Conservation (phyloP, 2,888 invertebrate species). For the Petrolisthes cinctipes region DNA sequence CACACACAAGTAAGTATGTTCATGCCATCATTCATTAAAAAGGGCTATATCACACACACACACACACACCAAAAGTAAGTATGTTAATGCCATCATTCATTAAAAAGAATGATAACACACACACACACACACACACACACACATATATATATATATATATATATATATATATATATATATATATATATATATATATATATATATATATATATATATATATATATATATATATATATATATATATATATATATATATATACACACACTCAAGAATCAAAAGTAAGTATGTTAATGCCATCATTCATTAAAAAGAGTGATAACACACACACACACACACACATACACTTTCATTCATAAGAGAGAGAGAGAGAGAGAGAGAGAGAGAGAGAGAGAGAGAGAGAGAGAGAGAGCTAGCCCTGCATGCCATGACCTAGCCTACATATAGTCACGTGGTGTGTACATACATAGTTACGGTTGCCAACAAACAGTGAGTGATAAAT, state of each 20-base stretch:
- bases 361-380: neutral
- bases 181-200: conserved; percentile 22
- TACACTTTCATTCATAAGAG: neutral
- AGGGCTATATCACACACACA: neutral
- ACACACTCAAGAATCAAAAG: neutral
- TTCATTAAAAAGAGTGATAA: neutral
- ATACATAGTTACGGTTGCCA: too few relatives aligned
- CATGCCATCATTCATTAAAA: neutral
- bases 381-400: neutral
- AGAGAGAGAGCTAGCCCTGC: neutral
- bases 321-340: neutral
- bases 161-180: conserved; percentile 35
- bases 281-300: neutral
- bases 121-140: neutral
- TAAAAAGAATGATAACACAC: neutral
- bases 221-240: conserved; percentile 33
- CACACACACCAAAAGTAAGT: neutral
- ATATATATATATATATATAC: conserved; percentile 17
- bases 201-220: conserved; percentile 30
- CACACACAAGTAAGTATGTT: neutral
- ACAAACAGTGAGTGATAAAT: too few relatives aligned
- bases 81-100: neutral
- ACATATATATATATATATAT: conserved; percentile 19
- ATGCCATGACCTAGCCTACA: too few relatives aligned
- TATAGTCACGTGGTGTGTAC: too few relatives aligned